A percentile compares a stretch with the other conserved stretches of the same genome.
phyloP scores from a whole-genome alignment of 1,140 invertebrate species.

The Orchestia grillus region DNA sequence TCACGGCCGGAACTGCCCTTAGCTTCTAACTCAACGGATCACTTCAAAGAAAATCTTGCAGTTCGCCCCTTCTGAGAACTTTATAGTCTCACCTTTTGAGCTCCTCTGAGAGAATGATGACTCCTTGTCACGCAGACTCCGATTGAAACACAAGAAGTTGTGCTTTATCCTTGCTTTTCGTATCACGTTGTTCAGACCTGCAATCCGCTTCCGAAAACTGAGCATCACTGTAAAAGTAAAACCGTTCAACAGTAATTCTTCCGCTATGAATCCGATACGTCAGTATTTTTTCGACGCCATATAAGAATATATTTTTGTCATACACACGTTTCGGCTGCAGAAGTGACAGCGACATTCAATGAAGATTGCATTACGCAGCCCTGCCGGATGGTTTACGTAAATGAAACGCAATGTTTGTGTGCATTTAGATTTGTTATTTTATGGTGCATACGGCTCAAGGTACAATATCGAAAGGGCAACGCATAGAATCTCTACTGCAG shows the following conservation, averaged over 20 bases:
- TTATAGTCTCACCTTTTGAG: constrained; percentile 43
- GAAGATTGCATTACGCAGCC: too few relatives aligned
- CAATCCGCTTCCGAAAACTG: not conserved
- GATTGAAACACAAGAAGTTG: constrained; percentile 39
- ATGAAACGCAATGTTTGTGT: too few relatives aligned
- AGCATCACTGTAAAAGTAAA: not conserved
- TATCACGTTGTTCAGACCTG: not conserved
- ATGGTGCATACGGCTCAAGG: too few relatives aligned
- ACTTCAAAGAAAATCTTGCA: constrained; percentile 32
- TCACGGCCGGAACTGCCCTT: constrained; percentile 37
- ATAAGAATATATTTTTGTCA: not conserved
- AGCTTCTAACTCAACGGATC: constrained; percentile 34
- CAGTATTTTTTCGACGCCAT: not conserved
- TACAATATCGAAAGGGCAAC: too few relatives aligned
- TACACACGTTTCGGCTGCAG: too few relatives aligned
- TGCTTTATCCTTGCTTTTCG: not conserved
- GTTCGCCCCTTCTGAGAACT: constrained; percentile 22
- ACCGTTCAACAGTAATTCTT: not conserved
- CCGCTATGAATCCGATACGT: not conserved
- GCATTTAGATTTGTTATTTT: too few relatives aligned
- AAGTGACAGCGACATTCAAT: too few relatives aligned
- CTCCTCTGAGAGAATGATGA: not conserved
- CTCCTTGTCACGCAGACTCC: not conserved
- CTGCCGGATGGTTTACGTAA: too few relatives aligned
- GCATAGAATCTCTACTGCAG: too few relatives aligned